Evolutionary conservation across 2,888 invertebrate genomes (phyloP).

Genomic region (Stenichneumon culpator): DNA sequence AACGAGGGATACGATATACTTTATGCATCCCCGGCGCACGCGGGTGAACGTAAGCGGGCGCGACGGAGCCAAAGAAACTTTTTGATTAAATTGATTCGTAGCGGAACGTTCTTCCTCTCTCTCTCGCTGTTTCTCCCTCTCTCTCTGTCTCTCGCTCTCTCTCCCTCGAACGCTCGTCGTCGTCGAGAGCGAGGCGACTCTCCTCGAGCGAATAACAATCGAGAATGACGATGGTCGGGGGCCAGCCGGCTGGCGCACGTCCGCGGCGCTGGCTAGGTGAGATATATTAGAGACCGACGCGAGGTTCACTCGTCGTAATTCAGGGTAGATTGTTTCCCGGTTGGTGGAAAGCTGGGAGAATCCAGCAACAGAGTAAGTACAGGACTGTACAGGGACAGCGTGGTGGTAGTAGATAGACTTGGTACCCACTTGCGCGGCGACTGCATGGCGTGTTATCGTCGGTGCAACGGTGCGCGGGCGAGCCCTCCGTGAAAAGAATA

Average conservation of each 20-base stretch:
- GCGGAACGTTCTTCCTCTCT: neutral
- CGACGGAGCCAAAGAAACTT: conserved; percentile 53
- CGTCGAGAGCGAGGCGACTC: neutral
- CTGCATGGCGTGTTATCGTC: conserved; percentile 56
- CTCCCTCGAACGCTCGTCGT: no score
- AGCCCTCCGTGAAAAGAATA: conserved; percentile 57
- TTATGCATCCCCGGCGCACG: conserved; percentile 38
- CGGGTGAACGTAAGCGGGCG: conserved; percentile 11
- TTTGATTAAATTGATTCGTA: conserved; percentile 58
- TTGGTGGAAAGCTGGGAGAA: neutral
- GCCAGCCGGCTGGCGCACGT: conserved; percentile 13
- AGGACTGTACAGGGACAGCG: neutral
- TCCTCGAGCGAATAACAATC: conserved; percentile 28
- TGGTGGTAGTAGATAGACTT: conserved; percentile 14
- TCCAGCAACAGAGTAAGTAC: conserved; percentile 38
- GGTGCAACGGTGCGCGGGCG: conserved; percentile 38
- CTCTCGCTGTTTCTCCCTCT: no score
- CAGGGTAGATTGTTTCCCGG: conserved; percentile 16
- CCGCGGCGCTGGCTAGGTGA: neutral
- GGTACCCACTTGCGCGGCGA: neutral
- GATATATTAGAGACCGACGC: conserved; percentile 21
- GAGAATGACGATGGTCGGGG: conserved; percentile 22
- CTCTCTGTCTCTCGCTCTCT: no score
- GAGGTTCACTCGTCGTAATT: conserved; percentile 43
- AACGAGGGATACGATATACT: conserved; percentile 6